phyloP scores from a whole-genome alignment of 2,888 invertebrate genomes.

The Pyrrhosoma nymphula region DNA sequence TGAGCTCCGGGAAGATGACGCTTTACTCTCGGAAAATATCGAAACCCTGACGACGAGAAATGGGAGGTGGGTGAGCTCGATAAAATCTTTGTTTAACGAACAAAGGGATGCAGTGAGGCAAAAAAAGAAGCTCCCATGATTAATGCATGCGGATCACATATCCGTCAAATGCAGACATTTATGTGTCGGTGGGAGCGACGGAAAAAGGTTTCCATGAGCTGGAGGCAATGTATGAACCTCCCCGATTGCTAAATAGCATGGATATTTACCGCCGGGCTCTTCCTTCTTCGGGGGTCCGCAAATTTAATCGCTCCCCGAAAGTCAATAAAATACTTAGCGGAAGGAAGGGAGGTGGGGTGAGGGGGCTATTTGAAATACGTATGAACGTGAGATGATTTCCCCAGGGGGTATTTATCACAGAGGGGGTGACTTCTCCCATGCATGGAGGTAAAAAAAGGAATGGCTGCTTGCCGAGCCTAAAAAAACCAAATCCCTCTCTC shows the following conservation, averaged over 20 bases:
- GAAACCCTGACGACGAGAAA: not conserved
- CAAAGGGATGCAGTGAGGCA: not conserved
- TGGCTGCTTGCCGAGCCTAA: not conserved
- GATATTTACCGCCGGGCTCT: not conserved
- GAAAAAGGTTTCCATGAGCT: not conserved
- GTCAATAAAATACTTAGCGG: not conserved
- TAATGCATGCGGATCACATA: not conserved
- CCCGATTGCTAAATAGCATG: not conserved
- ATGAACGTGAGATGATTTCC: slow-evolving; percentile 16
- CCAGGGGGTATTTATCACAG: slow-evolving; percentile 1
- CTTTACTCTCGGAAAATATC: slow-evolving; percentile 10
- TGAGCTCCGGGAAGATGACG: not conserved
- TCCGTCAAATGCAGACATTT: not conserved
- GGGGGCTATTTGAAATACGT: not conserved
- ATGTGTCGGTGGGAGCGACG: not conserved
- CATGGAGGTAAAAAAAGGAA: not conserved
- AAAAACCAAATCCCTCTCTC: not conserved
- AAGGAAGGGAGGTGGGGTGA: too few relatives aligned
- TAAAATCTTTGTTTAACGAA: slow-evolving; percentile 11
- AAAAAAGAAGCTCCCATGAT: not conserved
- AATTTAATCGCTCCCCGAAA: slow-evolving; percentile 5
- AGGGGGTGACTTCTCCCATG: not conserved
- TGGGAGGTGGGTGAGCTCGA: not conserved
- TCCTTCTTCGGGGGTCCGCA: not conserved
- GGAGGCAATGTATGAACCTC: not conserved